Conservation (phyloP, 2,888 invertebrate species). For the Adelphocoris suturalis region DNA sequence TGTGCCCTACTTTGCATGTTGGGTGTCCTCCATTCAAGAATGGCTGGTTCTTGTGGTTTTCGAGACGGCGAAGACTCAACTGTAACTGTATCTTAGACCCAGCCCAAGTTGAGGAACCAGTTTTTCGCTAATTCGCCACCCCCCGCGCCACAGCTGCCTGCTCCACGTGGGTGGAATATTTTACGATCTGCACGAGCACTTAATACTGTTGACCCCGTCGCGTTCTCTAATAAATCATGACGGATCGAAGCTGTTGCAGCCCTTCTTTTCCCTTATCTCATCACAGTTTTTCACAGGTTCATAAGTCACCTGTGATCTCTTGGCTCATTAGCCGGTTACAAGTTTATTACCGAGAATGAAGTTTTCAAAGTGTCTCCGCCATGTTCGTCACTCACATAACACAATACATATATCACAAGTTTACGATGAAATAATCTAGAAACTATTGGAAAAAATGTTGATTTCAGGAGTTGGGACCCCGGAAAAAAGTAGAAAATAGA, state of each 20-base stretch:
- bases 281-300: not conserved
- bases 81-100: not conserved
- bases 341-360: not conserved
- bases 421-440: too few relatives aligned
- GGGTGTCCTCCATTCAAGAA: not conserved
- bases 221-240: not conserved
- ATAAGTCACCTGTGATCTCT: not conserved
- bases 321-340: not conserved
- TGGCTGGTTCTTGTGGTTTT: not conserved
- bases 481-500: too few relatives aligned
- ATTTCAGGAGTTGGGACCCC: too few relatives aligned
- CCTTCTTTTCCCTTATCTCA: not conserved
- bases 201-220: constrained; percentile 29
- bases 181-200: not conserved
- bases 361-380: too few relatives aligned
- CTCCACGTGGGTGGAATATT: not conserved
- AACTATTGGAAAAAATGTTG: too few relatives aligned
- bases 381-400: too few relatives aligned
- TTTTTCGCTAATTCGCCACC: constrained; percentile 34
- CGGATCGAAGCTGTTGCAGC: not conserved
- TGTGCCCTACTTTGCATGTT: not conserved
- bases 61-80: not conserved
- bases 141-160: not conserved
- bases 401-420: too few relatives aligned
- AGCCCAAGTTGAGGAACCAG: constrained; percentile 9